Conservation (phyloP, 2,797 vertebrate genomes). For the Enteromius treurensis region DNA sequence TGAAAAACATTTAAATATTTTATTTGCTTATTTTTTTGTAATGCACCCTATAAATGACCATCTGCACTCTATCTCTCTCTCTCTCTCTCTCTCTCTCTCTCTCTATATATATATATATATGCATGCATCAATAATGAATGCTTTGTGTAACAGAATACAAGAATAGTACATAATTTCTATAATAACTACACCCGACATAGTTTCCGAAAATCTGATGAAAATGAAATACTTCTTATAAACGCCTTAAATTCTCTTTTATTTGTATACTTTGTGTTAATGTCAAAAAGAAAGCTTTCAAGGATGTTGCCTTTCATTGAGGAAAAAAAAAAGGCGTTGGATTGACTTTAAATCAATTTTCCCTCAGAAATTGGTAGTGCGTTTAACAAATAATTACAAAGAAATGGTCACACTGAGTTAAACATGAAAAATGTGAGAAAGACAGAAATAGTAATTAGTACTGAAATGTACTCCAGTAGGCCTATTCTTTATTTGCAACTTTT, state of each 20-base stretch:
- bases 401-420: not conserved
- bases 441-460: not conserved
- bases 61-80: not conserved
- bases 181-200: not conserved
- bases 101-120: no score
- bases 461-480: not conserved
- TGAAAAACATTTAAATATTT: not conserved
- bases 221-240: not conserved
- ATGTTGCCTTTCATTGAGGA: not conserved
- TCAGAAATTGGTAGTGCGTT: not conserved
- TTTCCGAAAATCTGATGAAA: not conserved
- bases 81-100: no score
- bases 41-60: not conserved
- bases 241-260: not conserved
- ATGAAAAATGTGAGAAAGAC: not conserved
- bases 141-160: not conserved
- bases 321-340: not conserved
- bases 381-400: not conserved
- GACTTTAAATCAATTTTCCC: not conserved
- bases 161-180: not conserved
- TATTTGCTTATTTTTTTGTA: not conserved
- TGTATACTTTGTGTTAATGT: not conserved
- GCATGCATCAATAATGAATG: conserved; percentile 21
- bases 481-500: conserved; percentile 8
- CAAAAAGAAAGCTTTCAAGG: not conserved